Evolutionary conservation across 2,113 vertebrate genomes (phyloP).

Genomic region (Micromys minutus): DNA sequence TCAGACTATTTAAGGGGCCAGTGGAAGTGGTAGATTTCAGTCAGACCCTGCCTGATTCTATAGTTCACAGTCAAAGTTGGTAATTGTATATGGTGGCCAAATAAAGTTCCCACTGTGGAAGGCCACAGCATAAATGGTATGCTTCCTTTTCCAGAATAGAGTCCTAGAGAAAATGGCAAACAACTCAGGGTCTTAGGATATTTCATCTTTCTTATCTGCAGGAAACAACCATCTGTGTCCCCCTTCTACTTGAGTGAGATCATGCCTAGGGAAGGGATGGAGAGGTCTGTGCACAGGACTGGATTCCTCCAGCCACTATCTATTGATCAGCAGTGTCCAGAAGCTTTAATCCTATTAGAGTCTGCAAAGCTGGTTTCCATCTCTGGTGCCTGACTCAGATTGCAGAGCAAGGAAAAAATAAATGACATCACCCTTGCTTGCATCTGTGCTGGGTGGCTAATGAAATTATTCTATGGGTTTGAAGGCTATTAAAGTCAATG

Average conservation of each 20-base stretch:
- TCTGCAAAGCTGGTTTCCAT: conserved; percentile 87
- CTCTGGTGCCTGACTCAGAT: conserved; percentile 88
- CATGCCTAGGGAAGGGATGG: conserved; percentile 48
- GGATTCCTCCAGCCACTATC: conserved; percentile 80
- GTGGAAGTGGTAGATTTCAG: neutral
- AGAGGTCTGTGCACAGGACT: conserved; percentile 73
- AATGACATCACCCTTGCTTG: conserved; percentile 89
- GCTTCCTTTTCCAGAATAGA: neutral
- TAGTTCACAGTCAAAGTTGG: neutral
- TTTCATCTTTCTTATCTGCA: neutral
- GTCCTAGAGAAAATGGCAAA: neutral
- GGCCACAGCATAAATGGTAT: neutral
- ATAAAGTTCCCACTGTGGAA: neutral
- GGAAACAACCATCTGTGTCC: neutral
- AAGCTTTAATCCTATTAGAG: conserved; percentile 87
- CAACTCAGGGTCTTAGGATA: neutral
- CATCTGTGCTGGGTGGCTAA: conserved; percentile 88
- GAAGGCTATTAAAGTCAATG: conserved; percentile 91
- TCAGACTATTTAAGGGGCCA: neutral
- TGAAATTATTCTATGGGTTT: conserved; percentile 89
- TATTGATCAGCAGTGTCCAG: conserved; percentile 84
- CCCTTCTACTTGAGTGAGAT: neutral
- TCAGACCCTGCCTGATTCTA: neutral
- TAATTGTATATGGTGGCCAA: neutral
- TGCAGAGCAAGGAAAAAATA: conserved; percentile 86